Evolutionary conservation across 2,888 invertebrate genomes (phyloP), one percentile per base, ranked within the genome.

Genomic region (Nezara viridula): DNA sequence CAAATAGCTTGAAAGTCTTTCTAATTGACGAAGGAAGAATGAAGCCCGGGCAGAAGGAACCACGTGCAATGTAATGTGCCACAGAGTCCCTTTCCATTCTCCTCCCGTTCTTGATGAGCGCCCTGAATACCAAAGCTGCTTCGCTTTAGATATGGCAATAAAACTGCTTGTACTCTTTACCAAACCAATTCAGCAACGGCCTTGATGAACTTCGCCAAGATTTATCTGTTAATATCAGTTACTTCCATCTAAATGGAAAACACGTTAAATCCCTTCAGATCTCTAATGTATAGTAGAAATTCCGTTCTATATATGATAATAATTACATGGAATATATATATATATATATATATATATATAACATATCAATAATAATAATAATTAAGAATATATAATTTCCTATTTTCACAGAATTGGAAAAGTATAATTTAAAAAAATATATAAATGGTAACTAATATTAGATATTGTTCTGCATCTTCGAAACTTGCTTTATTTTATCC

Each of bases 61-160:
- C 37, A 7, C 32, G 32, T 73, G 32, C 32, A 73, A 73, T 2
- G 32, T 73, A 73, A 37, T 37, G 66, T 19, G 66, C 66, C 66
- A 32, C 19, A 73, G n/a, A 37, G 66, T 37, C 32, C 37, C 32
- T 73, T 60, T 2, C 37, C 32, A 73, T 73, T 73, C 66, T 73
- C 66, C 66, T 37, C 66, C 14, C 66, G 66, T 73, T 32, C 66
- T 73, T 14, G 37, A 21, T 6, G 19, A 37, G 66, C 32, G 66
- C 21, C 66, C 66, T 73, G 66, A 73, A 73, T 73, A 32, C 66
- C 66, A 16, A 73, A 73, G 19, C 21, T 73, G 6, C 21, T 37
- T 73, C 66, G 19, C 37, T 73, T 73, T 73, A 73, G 32, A 73
- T 73, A 73, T 73, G 32, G 66, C 66, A 37, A 73, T 73, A 32